These are phyloP conservation scores for Cyphomyrus discorhynchus DNA, from an alignment of 2,113 vertebrate species.

Conservation along the genomic window DNA sequence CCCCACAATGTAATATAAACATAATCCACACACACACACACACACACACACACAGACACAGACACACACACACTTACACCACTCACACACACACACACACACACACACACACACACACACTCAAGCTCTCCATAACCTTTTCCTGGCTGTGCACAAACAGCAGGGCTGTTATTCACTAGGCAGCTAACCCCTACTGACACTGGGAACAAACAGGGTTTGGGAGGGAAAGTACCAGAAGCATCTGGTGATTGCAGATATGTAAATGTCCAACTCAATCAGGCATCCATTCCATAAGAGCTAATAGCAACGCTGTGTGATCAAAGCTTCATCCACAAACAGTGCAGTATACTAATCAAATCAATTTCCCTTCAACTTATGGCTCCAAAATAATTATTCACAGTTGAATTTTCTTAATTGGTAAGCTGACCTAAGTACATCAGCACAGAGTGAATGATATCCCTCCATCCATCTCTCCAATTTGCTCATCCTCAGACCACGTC, in stretches of 20 bases:
- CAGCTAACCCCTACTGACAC: not conserved
- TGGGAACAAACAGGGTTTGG: not conserved
- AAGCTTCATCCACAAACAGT: not conserved
- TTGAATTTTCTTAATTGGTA: conserved; percentile 1
- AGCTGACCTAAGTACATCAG: not conserved
- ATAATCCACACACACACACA: not conserved
- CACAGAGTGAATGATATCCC: not conserved
- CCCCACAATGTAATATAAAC: too few species aligned
- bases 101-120: not conserved
- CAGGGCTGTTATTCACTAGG: not conserved
- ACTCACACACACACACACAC: not conserved
- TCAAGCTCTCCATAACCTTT: not conserved
- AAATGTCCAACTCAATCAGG: not conserved
- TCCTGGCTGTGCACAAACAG: not conserved
- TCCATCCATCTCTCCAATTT: not conserved
- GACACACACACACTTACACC: too few species aligned
- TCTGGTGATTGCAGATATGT: not conserved
- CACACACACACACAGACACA: not conserved
- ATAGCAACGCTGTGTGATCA: not conserved
- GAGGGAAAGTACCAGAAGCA: not conserved
- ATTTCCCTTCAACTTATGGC: not conserved
- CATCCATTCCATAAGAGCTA: not conserved
- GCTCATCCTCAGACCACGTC: not conserved
- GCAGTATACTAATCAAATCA: not conserved
- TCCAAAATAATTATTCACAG: not conserved